These are phyloP conservation scores for Marisa cornuarietis DNA, from an alignment of 1,140 invertebrate species.

Conservation along the genomic window DNA sequence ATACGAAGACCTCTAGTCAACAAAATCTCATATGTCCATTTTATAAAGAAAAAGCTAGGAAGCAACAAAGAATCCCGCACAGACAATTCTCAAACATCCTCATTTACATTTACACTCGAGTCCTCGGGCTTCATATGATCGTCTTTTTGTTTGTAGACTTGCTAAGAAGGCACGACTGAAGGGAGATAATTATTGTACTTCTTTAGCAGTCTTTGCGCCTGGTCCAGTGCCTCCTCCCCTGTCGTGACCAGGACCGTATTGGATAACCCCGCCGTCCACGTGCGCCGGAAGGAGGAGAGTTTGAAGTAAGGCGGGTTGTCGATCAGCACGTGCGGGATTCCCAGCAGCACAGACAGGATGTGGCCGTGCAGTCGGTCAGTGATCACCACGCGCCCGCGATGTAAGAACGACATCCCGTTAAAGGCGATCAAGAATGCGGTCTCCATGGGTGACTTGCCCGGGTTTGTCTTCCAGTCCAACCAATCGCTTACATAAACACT, in stretches of 20 bases:
- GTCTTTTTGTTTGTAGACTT: too few relatives aligned
- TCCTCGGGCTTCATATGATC: too few relatives aligned
- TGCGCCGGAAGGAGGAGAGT: conserved; percentile 26
- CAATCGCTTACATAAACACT: conserved; percentile 14
- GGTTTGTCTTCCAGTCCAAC: background rate
- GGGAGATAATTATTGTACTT: conserved; percentile 19
- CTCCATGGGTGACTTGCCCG: background rate
- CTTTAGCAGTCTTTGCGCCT: conserved; percentile 19
- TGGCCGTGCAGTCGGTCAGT: conserved; percentile 42
- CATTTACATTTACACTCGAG: too few relatives aligned
- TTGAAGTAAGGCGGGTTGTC: conserved; percentile 31
- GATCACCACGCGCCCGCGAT: conserved; percentile 28
- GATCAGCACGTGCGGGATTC: conserved; percentile 38
- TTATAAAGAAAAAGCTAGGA: too few relatives aligned
- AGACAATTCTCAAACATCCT: too few relatives aligned
- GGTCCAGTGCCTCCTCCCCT: conserved; percentile 5
- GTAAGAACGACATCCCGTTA: conserved; percentile 24
- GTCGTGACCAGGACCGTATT: conserved; percentile 12
- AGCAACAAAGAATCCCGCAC: too few relatives aligned
- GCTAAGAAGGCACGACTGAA: background rate
- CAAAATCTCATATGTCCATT: too few relatives aligned
- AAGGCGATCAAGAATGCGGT: conserved; percentile 12
- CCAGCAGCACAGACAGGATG: conserved; percentile 29
- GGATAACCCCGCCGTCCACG: conserved; percentile 27
- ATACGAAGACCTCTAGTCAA: too few relatives aligned